Conservation (phyloP, 2,888 invertebrate species). For the Hartigia nigra region DNA sequence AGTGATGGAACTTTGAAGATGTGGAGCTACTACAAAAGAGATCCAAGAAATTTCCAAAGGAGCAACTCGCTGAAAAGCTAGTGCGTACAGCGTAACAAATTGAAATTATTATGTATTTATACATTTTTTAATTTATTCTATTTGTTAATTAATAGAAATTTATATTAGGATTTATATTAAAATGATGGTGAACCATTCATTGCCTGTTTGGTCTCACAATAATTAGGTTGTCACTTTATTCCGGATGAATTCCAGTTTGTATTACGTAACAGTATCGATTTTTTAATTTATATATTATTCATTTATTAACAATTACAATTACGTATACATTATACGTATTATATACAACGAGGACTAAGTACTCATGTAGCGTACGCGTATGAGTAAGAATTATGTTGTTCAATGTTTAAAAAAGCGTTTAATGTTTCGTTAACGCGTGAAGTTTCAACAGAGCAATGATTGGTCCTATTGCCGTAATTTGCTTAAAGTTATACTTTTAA, state of each 20-base stretch:
- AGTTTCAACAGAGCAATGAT: neutral
- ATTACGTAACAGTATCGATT: neutral
- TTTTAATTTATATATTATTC: neutral
- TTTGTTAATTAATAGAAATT: conserved; percentile 10
- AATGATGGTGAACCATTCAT: conserved; percentile 15
- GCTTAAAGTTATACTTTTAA: neutral
- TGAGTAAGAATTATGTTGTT: neutral
- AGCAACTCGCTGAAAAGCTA: conserved; percentile 63
- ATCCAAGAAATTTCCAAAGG: conserved; percentile 59
- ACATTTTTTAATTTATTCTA: conserved; percentile 27
- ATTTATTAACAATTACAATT: neutral
- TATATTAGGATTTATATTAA: conserved; percentile 14
- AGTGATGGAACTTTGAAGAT: conserved; percentile 63
- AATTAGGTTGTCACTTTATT: conserved; percentile 3
- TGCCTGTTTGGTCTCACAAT: conserved; percentile 21
- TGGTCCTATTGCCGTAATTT: neutral
- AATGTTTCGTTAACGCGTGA: neutral
- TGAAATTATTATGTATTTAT: conserved; percentile 15
- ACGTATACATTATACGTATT: neutral
- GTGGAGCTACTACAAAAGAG: conserved; percentile 61
- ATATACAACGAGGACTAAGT: neutral
- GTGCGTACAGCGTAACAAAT: conserved; percentile 27
- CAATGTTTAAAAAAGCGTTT: neutral
- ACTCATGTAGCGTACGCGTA: neutral
- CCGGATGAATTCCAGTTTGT: conserved; percentile 8